Conservation (phyloP, 2,888 invertebrate genomes). For the Drosophila algonquin region DNA sequence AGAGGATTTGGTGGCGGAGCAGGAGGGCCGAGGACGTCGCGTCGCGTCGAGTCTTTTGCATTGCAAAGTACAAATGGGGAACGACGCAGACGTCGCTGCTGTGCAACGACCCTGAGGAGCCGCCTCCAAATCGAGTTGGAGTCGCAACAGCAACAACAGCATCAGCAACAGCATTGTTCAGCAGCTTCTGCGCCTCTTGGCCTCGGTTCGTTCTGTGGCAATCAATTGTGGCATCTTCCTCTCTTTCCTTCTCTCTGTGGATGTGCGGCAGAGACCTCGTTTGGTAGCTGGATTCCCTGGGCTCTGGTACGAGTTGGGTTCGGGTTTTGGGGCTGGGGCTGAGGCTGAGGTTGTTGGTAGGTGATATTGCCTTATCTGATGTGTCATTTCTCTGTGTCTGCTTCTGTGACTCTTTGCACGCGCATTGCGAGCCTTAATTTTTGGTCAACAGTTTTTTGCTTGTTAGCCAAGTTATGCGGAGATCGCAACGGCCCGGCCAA, state of each 20-base stretch:
- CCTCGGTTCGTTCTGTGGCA: conserved; percentile 56
- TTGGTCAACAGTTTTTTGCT: conserved; percentile 69
- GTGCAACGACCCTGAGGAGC: conserved; percentile 67
- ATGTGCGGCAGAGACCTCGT: conserved; percentile 5
- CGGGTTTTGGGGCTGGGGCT: conserved; percentile 17
- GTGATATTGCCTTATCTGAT: conserved; percentile 83
- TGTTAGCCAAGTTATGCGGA: conserved; percentile 66
- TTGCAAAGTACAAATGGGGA: conserved; percentile 71
- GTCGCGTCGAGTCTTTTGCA: conserved; percentile 55
- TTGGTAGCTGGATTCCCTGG: conserved; percentile 1
- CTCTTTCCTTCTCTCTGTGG: conserved; percentile 2
- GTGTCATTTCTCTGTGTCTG: conserved; percentile 80
- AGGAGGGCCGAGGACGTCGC: conserved; percentile 38
- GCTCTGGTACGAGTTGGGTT: not conserved
- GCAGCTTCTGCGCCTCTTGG: conserved; percentile 38
- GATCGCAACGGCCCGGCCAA: conserved; percentile 21
- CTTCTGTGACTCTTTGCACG: conserved; percentile 75
- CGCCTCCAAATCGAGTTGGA: conserved; percentile 37
- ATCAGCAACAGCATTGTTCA: conserved; percentile 30
- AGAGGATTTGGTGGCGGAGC: conserved; percentile 19
- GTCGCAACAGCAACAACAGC: too few relatives aligned
- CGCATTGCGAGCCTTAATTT: conserved; percentile 59
- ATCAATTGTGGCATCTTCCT: conserved; percentile 81
- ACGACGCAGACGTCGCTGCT: conserved; percentile 46
- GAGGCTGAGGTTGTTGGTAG: conserved; percentile 64